phyloP scores from a whole-genome alignment of 1,140 invertebrate genomes.

The Drosophila prosaltans region DNA sequence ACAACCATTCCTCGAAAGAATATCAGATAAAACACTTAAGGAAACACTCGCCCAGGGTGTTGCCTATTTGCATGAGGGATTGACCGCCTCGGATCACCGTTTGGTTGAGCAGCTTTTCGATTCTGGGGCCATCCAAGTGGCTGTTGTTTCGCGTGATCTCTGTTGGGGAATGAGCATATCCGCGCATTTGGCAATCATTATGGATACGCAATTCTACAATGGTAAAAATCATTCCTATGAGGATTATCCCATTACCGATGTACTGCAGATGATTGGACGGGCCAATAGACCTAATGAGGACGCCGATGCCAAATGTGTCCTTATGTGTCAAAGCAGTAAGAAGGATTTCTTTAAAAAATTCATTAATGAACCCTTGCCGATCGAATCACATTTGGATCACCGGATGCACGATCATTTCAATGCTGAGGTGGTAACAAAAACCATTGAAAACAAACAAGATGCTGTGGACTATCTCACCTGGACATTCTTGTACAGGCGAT shows the following conservation, averaged over 20 bases:
- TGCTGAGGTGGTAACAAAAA: slow-evolving; percentile 99
- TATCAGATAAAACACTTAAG: slow-evolving; percentile 94
- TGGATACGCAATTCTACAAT: slow-evolving; percentile 99
- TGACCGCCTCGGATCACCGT: slow-evolving; percentile 91
- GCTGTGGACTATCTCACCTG: slow-evolving; percentile 99
- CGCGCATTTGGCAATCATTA: slow-evolving; percentile 96
- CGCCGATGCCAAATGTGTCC: slow-evolving; percentile 97
- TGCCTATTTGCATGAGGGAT: slow-evolving; percentile 98
- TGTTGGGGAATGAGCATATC: slow-evolving; percentile 96
- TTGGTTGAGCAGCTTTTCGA: slow-evolving; percentile 97
- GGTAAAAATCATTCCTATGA: slow-evolving; percentile 97
- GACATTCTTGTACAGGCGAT: slow-evolving; percentile 98
- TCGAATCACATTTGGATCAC: slow-evolving; percentile 99
- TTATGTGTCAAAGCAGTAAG: slow-evolving; percentile 98
- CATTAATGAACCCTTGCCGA: slow-evolving; percentile 97
- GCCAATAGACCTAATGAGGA: slow-evolving; percentile 95
- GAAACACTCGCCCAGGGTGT: slow-evolving; percentile 96
- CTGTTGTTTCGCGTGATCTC: slow-evolving; percentile 94
- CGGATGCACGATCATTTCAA: slow-evolving; percentile 99
- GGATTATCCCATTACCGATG: slow-evolving; percentile 98
- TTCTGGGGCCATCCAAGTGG: slow-evolving; percentile 96
- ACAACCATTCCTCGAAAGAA: slow-evolving; percentile 92
- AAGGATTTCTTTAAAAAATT: slow-evolving; percentile 99
- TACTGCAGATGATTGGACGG: slow-evolving; percentile 98
- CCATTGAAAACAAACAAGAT: slow-evolving; percentile 99